Percentiles rank a stretch among this genome's conserved stretches.
Evolutionary conservation across 2,888 invertebrate species (phyloP).

Genomic region (Epiblema foenella): DNA sequence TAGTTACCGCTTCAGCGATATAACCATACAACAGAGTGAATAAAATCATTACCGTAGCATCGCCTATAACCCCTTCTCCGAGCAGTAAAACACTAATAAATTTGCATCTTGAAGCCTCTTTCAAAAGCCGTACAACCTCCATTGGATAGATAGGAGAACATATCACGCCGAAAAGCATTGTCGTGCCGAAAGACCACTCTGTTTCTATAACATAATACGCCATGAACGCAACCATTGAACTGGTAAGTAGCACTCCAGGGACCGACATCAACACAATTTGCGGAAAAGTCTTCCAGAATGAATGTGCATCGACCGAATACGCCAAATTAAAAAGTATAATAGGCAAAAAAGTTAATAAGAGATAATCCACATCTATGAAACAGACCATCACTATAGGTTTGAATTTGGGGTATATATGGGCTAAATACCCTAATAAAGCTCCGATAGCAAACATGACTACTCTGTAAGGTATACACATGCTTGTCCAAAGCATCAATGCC

Average conservation of each 20-base stretch:
- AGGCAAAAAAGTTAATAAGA: slow-evolving; percentile 67
- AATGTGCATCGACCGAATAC: slow-evolving; percentile 73
- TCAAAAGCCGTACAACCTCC: slow-evolving; percentile 71
- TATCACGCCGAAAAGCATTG: slow-evolving; percentile 70
- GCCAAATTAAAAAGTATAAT: slow-evolving; percentile 72
- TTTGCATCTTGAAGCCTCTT: slow-evolving; percentile 72
- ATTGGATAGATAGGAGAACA: slow-evolving; percentile 76
- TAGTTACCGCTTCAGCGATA: slow-evolving; percentile 63
- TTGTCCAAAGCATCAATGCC: slow-evolving; percentile 67
- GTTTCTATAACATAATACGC: slow-evolving; percentile 70
- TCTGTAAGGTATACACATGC: slow-evolving; percentile 67
- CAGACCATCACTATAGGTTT: slow-evolving; percentile 69
- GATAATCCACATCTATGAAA: slow-evolving; percentile 66
- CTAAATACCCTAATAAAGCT: slow-evolving; percentile 69
- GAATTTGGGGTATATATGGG: slow-evolving; percentile 63
- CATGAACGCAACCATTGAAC: slow-evolving; percentile 70
- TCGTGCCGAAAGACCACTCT: slow-evolving; percentile 68
- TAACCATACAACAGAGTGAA: slow-evolving; percentile 73
- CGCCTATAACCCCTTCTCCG: slow-evolving; percentile 75
- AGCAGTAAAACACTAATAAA: slow-evolving; percentile 70
- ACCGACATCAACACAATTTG: slow-evolving; percentile 73
- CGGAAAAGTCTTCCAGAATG: slow-evolving; percentile 72
- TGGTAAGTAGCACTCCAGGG: slow-evolving; percentile 67
- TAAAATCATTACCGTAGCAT: slow-evolving; percentile 74
- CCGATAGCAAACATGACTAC: slow-evolving; percentile 75